phyloP scores from a whole-genome alignment of 1,140 invertebrate species.

The Aradophagus sp. region DNA sequence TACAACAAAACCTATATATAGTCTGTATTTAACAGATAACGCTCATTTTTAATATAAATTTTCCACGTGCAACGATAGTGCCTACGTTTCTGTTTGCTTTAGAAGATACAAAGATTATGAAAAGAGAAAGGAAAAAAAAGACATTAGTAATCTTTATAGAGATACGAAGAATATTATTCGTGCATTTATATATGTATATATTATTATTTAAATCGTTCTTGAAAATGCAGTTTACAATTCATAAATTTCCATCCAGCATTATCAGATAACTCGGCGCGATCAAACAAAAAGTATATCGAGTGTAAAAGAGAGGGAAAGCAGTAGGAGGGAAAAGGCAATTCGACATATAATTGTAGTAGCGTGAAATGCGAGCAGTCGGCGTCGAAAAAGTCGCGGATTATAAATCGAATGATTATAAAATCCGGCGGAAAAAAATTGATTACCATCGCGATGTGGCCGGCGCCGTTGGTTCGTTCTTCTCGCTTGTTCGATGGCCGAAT shows the following conservation, averaged over 20 bases:
- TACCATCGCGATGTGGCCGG: no score
- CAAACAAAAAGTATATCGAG: conserved; percentile 36
- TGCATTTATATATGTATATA: no score
- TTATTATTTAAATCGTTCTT: conserved; percentile 53
- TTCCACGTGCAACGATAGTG: conserved; percentile 48
- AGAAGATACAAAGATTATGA: conserved; percentile 51
- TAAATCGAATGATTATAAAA: no score
- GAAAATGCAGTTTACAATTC: conserved; percentile 47
- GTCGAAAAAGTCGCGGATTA: no score
- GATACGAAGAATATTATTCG: conserved; percentile 33
- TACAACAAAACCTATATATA: conserved; percentile 48
- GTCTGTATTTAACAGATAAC: conserved; percentile 44
- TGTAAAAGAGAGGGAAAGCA: background rate
- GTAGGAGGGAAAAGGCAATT: background rate
- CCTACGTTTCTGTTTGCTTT: conserved; percentile 40
- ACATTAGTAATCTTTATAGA: background rate
- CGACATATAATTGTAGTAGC: no score
- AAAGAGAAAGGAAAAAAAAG: conserved; percentile 46
- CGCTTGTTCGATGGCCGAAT: background rate
- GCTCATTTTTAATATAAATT: conserved; percentile 49
- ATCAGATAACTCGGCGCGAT: conserved; percentile 36
- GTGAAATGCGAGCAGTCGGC: no score
- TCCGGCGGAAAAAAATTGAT: no score
- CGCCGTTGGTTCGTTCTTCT: no score
- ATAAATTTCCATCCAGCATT: conserved; percentile 49